Evolutionary conservation across 64 coral and sea anemone species (phyloP), one percentile per base, ranked within the genome.

Genomic region (Stichodactyla mertensii): DNA sequence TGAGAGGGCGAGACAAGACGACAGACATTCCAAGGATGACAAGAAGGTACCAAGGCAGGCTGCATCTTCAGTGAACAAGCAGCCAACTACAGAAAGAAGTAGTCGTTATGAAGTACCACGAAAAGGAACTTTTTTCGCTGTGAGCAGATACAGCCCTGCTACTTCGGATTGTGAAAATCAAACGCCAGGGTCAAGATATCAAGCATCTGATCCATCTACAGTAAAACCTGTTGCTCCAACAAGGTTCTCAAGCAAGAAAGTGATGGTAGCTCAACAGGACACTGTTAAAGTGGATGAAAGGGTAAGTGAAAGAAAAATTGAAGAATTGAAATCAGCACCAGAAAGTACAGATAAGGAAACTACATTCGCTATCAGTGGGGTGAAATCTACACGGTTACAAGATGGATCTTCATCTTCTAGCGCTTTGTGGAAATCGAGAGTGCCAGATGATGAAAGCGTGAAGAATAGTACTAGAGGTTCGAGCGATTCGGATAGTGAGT

Each of bases 101-200:
- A 74, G 69, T 74, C 22, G 69, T 36, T 13, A 74, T 31, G 69
- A 26, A 74, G 69, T 31, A 31, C 12, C 15, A 54, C 2, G 78
- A n/a, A 53, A 52, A 81, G 78, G 78, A 13, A 81, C 78, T 15
- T 52, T 54, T 20, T 81, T 81, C 54, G 78, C 78, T 18, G 53
- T 81, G 7, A 81, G 78, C 26, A 55, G 78, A 15, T 81, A 81
- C 8, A 81, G 78, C 78, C 53, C 78, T 16, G 78, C 78, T 27
- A 55, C 52, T 54, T 81, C 78, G 16, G 78, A 81, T 16, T 19
- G 13, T 6, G 78, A 81, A 53, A 74, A 31, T 31, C 69, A 74
- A 31, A 26, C 6, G 0, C 24, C 69, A 31, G 23, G 11, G 69
- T 23, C 69, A 9, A 74, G 23, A 74, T 14, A 74, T 31, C 69